Evolutionary conservation across 2,113 vertebrate species (phyloP), one percentile per base, ranked within the genome.

Genomic region (Serilophus lunatus): DNA sequence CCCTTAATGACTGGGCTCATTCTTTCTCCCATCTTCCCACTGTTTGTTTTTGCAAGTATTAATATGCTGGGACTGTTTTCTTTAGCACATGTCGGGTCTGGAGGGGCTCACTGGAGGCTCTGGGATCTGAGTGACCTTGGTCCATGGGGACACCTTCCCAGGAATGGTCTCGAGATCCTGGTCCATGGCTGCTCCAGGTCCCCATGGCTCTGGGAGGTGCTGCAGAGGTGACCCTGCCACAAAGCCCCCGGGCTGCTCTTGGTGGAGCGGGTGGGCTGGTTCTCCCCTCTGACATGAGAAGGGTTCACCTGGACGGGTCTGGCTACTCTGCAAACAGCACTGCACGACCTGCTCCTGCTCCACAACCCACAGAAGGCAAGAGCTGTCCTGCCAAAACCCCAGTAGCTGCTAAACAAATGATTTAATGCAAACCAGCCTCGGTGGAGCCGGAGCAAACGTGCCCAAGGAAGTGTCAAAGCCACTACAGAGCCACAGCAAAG

Each of bases 351-450:
- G 18, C 54, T 45, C 59, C 29, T 8, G 47, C 92, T 63, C 80
- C 24, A 6, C 68, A 35, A 1, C 11, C 75, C 53, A 0, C 74
- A 3, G 29, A 45, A 95, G 71, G 72, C 88, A 56, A 25, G 89
- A 24, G 72, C 56, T 31, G 72, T 47, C 94, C 94, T 95, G 91
- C 91, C 92, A 91, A 93, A 95, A 28, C 6, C 53, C 80, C 77
- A 2, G 95, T 75, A 94, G 96, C 95, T 89, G 86, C 94, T 91
- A 81, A 94, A 94, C 92, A 95, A 97, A 96, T 92, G 81, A 14
- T 71, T 86, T 95, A 95, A 97, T 95, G 95, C 65, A 14, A 93
- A 97, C 25, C 94, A 95, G 92, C 80, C 83, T 40, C 47, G 8
- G 19, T 0, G 69, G 91, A 90, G 77, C 59, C 24, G 92, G 88